Base-by-base conservation (phyloP, 1,140 invertebrate species). In the Drosophila santomea region DNA sequence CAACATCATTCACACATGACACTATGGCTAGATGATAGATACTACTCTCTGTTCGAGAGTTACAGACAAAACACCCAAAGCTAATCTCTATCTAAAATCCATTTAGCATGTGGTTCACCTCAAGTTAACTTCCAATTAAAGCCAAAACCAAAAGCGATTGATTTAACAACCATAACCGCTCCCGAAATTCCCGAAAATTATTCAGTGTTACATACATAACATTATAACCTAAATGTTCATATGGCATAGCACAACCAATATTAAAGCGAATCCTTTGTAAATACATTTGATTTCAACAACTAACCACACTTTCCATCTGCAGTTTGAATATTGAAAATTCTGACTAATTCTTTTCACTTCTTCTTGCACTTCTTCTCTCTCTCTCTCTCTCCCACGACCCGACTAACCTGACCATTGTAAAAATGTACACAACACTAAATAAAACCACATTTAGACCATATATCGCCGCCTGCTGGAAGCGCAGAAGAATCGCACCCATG, bases 391-490 rank as follows among this genome's bases (percentile, higher is more conserved):
- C 14, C 20, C 20, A 1, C 60, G 57, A 47, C 3, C 4, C 4
- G 28, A 50, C 50, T 51, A 68, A 55, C 76, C 59, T 50, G 64
- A 74, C 47, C 14, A 28, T 50, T 61, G 23, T 44, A 54, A 48
- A 45, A 50, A 58, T 59, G 43, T 48, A 52, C 44, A 25, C n/a
- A 17, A n/a, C 17, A 54, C 32, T 32, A 39, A 17, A 17, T 17
- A 17, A 17, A 17, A 64, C 23, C 32, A n/a, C 12, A 35, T 60
- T 23, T 93, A 97, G 96, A 96, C 96, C 74, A 96, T 97, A 95
- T 97, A 97, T 91, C 94, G 96, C 78, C 95, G 95, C 74, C 94
- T 97, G 80, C 93, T 97, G 74, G 96, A 97, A 92, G 95, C 95
- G 38, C 95, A 95, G 91, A 93, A 93, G 81, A 95, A 94, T 81